Base-by-base conservation (phyloP, 1,140 invertebrate genomes). In the Littorina saxatilis region DNA sequence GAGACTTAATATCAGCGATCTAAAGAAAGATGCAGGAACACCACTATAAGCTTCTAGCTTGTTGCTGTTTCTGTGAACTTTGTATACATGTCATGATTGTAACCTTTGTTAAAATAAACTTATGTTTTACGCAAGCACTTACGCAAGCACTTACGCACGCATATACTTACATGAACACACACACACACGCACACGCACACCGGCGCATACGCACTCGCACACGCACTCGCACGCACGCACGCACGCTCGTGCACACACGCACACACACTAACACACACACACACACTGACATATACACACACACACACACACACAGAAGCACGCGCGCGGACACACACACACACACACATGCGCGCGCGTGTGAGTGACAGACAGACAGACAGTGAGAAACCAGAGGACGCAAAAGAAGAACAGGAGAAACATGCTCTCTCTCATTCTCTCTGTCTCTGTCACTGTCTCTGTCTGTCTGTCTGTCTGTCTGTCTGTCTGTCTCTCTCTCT, bases 401-500 rank as follows among this genome's bases (percentile, higher is more conserved):
- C 11, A 27, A 29, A 55, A 55, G 39, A 47, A 77, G 29, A 27
- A 27, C 4, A 39, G 74, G 29, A 39, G 74, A 79, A 29, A 63
- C 3, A 79, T 52, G 15, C 43, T 52, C 43, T 76, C n/a, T 47
- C 73, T 52, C 73, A 52, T 47, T 76, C 73, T 52, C 43, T 76
- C 73, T 76, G 7, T 52, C 73, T 52, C 73, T 76, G 43, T 76
- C 73, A 27, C 73, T 76, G 43, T 52, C 73, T 52, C 43, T 76
- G 43, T 76, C 43, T 40, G 43, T 52, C 73, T 76, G 43, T 76
- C 43, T 47, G 7, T 76, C 73, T 76, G 7, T 52, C 73, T 52
- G 43, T 76, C 73, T 76, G 43, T 52, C 73, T 76, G 43, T 47
- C 73, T 52, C 43, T 52, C 73, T 52, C 73, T 76, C 73, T 76